phyloP scores from a whole-genome alignment of 2,888 invertebrate species.

The Sesamia inferens region DNA sequence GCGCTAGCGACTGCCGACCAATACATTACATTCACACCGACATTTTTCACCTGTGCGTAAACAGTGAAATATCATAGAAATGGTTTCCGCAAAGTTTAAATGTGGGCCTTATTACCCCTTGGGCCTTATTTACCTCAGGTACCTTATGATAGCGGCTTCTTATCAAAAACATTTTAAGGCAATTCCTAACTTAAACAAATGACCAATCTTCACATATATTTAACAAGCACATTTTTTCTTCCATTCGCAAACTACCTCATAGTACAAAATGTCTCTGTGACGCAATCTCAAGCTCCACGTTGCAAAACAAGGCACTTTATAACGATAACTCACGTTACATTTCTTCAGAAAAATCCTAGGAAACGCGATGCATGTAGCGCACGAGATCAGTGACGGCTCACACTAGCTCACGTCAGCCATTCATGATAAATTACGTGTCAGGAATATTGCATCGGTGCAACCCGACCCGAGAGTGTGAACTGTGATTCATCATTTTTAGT shows the following conservation, averaged over 20 bases:
- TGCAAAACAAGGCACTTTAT: slow-evolving; percentile 33
- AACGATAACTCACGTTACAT: slow-evolving; percentile 38
- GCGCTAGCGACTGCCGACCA: too few relatives aligned
- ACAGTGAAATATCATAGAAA: too few relatives aligned
- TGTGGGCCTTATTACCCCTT: too few relatives aligned
- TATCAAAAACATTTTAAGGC: too few relatives aligned
- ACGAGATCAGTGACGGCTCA: slow-evolving; percentile 51
- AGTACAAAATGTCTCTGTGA: slow-evolving; percentile 5
- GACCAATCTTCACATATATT: not conserved
- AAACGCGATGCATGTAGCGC: slow-evolving; percentile 52
- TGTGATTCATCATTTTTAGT: slow-evolving; percentile 65
- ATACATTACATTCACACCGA: too few relatives aligned
- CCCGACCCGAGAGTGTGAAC: slow-evolving; percentile 42
- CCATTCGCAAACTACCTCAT: not conserved
- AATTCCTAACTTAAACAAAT: not conserved
- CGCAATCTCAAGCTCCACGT: slow-evolving; percentile 12
- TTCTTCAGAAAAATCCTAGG: slow-evolving; percentile 46
- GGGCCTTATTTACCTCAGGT: too few relatives aligned
- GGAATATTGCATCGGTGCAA: slow-evolving; percentile 64
- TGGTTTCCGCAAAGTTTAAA: too few relatives aligned
- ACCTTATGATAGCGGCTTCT: not conserved
- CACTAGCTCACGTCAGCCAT: slow-evolving; percentile 51
- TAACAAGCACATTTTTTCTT: not conserved
- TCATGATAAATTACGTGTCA: slow-evolving; percentile 63
- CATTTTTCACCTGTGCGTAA: too few relatives aligned